Conservation (phyloP, 2,888 invertebrate species). For the Drosophila macrospina region DNA sequence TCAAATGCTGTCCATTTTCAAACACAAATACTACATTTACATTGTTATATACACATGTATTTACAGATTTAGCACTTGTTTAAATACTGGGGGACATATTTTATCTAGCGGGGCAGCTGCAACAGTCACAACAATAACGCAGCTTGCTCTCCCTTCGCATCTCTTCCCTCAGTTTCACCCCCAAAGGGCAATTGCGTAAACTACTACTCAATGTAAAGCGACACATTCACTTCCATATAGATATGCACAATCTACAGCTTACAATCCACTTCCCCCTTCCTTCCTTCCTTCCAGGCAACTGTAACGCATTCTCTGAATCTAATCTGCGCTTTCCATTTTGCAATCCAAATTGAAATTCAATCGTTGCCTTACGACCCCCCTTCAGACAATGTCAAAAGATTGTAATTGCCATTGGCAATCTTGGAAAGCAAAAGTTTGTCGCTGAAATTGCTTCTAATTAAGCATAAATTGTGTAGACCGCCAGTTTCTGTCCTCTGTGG, state of each 20-base stretch:
- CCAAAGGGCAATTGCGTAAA: constrained; percentile 39
- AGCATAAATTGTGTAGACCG: constrained; percentile 57
- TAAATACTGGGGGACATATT: background rate
- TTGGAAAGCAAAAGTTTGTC: constrained; percentile 43
- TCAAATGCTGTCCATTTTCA: constrained; percentile 58
- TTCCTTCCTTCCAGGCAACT: constrained; percentile 25
- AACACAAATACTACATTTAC: background rate
- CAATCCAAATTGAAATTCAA: constrained; percentile 71
- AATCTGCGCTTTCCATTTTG: constrained; percentile 70
- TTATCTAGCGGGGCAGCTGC: background rate
- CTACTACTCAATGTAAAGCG: constrained; percentile 27
- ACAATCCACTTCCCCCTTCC: background rate
- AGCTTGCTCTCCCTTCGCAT: background rate
- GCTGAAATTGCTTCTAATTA: constrained; percentile 67
- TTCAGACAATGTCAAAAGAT: constrained; percentile 59
- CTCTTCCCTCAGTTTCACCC: background rate
- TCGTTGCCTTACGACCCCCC: constrained; percentile 25
- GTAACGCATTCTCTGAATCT: constrained; percentile 17
- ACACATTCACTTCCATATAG: constrained; percentile 32
- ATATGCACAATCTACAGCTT: constrained; percentile 8
- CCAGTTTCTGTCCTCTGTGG: constrained; percentile 22
- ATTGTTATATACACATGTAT: background rate
- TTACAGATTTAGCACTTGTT: constrained; percentile 27
- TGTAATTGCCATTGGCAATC: constrained; percentile 36
- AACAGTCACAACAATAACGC: background rate